Conservation (phyloP, 2,113 vertebrate genomes). For the Calypte anna region DNA sequence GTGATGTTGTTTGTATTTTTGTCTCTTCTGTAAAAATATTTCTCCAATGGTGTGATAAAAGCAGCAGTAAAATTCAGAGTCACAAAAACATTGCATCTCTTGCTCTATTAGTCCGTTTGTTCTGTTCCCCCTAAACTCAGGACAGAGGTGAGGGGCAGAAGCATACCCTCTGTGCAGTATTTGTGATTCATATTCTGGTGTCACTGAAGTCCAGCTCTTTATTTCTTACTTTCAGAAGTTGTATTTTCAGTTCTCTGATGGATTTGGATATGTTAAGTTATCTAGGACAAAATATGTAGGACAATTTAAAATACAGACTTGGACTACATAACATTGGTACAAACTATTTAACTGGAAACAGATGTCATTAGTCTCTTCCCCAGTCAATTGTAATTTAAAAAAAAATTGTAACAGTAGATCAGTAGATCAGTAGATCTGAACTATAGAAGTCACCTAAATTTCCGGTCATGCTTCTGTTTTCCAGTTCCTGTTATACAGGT, state of each 20-base stretch:
- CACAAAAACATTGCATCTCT: fast-evolving
- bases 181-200: neutral
- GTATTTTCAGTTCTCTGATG: neutral
- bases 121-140: neutral
- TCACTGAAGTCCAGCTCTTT: neutral
- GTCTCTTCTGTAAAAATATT: neutral
- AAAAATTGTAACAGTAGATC: neutral
- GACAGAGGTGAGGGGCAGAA: neutral
- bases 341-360: neutral
- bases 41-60: neutral
- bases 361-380: neutral
- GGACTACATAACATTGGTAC: neutral
- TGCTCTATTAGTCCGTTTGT: neutral
- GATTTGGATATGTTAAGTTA: neutral
- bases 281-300: conserved; percentile 41
- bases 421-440: neutral
- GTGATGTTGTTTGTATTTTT: fast-evolving
- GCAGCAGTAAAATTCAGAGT: neutral
- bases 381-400: neutral
- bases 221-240: neutral
- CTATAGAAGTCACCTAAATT: neutral
- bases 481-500: neutral
- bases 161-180: neutral
- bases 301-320: neutral
- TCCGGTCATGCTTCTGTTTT: neutral